Percentiles rank a stretch among this genome's conserved stretches.
Conservation (phyloP, 2,113 vertebrate species). For the Melospiza georgiana region DNA sequence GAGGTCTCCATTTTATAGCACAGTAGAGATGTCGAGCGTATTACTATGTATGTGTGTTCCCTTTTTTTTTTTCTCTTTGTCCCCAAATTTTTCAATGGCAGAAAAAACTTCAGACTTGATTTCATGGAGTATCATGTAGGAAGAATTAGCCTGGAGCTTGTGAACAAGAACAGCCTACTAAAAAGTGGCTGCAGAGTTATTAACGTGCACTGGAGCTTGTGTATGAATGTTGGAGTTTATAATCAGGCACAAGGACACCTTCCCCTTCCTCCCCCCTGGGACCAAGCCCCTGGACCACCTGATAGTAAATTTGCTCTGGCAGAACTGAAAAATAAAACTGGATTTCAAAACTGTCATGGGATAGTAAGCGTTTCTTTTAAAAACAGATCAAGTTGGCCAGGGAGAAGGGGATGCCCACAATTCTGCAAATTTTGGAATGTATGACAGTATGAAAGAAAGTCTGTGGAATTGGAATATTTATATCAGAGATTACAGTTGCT, state of each 20-base stretch:
- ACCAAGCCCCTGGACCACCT: slow-evolving; percentile 52
- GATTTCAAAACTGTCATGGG: neutral
- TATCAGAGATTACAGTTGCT: slow-evolving; percentile 10
- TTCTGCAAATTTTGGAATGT: neutral
- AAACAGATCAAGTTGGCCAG: neutral
- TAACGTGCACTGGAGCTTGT: slow-evolving; percentile 38
- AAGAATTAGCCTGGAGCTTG: slow-evolving; percentile 29
- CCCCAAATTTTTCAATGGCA: neutral
- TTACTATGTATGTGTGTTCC: slow-evolving; percentile 39
- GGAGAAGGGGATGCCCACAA: slow-evolving; percentile 9
- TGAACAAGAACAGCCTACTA: neutral
- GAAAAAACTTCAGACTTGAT: neutral
- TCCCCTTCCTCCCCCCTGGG: neutral
- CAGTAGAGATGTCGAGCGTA: slow-evolving; percentile 49
- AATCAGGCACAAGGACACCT: slow-evolving; percentile 7
- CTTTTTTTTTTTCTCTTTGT: neutral
- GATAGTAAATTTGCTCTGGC: neutral
- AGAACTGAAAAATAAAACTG: slow-evolving; percentile 39
- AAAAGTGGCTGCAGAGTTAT: neutral
- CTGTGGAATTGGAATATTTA: slow-evolving; percentile 1
- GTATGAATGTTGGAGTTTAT: neutral
- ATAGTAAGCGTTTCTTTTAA: slow-evolving; percentile 49
- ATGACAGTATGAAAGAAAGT: neutral
- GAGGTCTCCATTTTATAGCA: slow-evolving; percentile 55
- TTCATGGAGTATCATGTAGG: neutral